Base-by-base conservation (phyloP, 2,113 vertebrate genomes). In the Myodes glareolus region DNA sequence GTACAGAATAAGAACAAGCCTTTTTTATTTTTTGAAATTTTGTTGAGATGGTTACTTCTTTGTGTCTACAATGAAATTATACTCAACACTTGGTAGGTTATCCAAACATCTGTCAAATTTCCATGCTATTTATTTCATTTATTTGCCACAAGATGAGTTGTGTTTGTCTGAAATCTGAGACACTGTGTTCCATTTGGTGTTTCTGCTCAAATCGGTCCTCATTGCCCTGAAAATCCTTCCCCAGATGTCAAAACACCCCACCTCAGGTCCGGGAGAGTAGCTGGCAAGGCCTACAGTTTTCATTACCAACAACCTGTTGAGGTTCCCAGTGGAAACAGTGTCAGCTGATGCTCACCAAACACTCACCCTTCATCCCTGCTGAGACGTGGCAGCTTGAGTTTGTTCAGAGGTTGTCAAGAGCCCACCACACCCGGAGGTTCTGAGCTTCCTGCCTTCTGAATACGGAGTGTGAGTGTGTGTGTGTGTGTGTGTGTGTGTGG, bases 81-180 rank as follows among this genome's bases (percentile, higher is more conserved):
- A 97, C 97, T 97, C 95, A 98, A 98, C 95, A 97, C 97, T 98
- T 98, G 98, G 98, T 98, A 98, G 98, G 93, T 98, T 97, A 97
- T 98, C 98, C 97, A 97, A 97, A 96, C 96, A 97, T 97, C 95
- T 98, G 97, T 98, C 98, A 98, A 96, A 93, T 97, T 98, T 98
- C 98, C 98, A 99, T 99, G 98, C 98, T 98, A 98, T 98, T 98
- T 89, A 99, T 99, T 99, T 99, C 99, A 99, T 47, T 65, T 55
- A n/a, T 98, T 98, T 97, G 95, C 97, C 98, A 98, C 98, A 98
- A 98, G 97, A 92, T 96, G 72, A 97, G 98, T 61, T 90, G 17
- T 97, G 91, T 95, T 96, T 92, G 96, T 98, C 96, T 98, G 97
- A 92, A 98, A 98, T 97, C 97, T 97, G 96, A 98, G 97, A 97